Evolutionary conservation across 2,113 vertebrate genomes (phyloP).

Genomic region (Grallaria varia): DNA sequence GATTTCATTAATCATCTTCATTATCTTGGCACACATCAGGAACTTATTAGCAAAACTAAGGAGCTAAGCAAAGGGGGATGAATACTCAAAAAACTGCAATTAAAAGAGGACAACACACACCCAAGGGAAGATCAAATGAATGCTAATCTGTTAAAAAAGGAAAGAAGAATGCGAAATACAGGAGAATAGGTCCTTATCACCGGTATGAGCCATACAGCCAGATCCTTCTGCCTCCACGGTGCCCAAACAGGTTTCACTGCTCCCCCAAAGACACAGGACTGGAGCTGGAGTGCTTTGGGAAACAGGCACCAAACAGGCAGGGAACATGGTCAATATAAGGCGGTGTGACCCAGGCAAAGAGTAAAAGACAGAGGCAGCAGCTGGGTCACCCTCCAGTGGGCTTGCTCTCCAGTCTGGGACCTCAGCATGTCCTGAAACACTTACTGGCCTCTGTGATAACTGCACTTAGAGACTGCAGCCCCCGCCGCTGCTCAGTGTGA

Average conservation of each 20-base stretch:
- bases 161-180: neutral
- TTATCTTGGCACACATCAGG: slow-evolving; percentile 46
- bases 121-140: slow-evolving; percentile 51
- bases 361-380: neutral
- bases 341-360: neutral
- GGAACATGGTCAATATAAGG: too few species aligned
- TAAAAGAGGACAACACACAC: slow-evolving; percentile 41
- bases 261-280: rapidly evolving
- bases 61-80: slow-evolving; percentile 32
- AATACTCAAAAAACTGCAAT: slow-evolving; percentile 24
- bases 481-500: neutral
- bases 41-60: slow-evolving; percentile 55
- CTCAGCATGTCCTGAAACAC: neutral
- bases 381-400: neutral
- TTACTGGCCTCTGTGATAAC: neutral
- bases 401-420: neutral
- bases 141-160: slow-evolving; percentile 26
- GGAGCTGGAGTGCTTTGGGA: neutral
- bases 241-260: neutral
- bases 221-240: neutral
- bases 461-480: neutral
- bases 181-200: neutral
- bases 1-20: slow-evolving; percentile 60
- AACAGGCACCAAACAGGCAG: neutral
- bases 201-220: neutral